Evolutionary conservation across 2,888 invertebrate species (phyloP).

Genomic region (Noctua janthina): DNA sequence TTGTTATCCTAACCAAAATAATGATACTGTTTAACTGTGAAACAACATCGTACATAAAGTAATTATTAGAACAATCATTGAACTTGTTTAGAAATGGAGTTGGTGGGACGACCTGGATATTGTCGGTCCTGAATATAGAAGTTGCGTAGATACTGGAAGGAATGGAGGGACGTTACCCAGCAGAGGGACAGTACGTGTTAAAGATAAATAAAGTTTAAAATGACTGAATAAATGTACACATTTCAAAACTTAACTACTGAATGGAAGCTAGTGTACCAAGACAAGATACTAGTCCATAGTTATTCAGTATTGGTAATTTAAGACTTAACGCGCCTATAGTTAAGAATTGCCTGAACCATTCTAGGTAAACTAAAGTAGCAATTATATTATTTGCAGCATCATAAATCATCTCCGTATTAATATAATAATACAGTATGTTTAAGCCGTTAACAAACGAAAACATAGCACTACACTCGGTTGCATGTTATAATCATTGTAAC

Average conservation of each 20-base stretch:
- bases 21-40: not conserved
- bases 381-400: not conserved
- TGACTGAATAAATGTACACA: not conserved
- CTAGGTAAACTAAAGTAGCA: not conserved
- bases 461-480: conserved; percentile 22
- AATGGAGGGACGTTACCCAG: not conserved
- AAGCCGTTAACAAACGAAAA: conserved; percentile 26
- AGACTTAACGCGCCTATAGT: not conserved
- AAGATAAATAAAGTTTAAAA: not conserved
- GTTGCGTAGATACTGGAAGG: not conserved
- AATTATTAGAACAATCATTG: not conserved
- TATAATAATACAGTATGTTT: not conserved
- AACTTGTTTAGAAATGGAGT: not conserved
- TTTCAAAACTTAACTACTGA: not conserved
- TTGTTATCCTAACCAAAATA: conserved; percentile 8
- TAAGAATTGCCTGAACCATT: not conserved
- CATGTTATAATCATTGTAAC: conserved; percentile 43
- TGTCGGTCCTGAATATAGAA: not conserved
- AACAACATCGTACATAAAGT: not conserved
- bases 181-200: not conserved
- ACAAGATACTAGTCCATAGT: not conserved
- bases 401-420: conserved; percentile 7
- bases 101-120: not conserved
- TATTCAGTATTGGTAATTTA: not conserved
- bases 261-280: not conserved